These are phyloP conservation scores for Aquatica leii DNA, from an alignment of 2,888 invertebrate species.

Conservation along the genomic window DNA sequence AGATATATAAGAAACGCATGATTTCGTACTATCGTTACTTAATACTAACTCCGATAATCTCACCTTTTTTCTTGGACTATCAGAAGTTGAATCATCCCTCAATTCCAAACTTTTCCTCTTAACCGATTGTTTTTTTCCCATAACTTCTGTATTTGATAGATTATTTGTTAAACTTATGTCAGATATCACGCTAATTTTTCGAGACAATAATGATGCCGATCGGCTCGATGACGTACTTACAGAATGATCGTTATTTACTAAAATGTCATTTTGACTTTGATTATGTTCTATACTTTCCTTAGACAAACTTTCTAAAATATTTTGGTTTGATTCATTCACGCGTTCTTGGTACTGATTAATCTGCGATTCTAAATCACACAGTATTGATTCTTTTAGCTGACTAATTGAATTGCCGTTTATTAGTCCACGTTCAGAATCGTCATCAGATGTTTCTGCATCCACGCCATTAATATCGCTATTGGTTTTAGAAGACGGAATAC, in stretches of 20 bases:
- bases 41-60: too few species aligned
- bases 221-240: slow-evolving; percentile 10
- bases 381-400: background rate
- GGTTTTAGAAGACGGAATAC: slow-evolving; percentile 1
- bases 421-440: slow-evolving; percentile 38
- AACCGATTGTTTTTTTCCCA: too few species aligned
- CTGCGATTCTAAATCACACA: background rate
- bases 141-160: too few species aligned
- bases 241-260: background rate
- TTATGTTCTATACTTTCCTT: background rate
- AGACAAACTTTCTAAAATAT: background rate
- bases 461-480: background rate
- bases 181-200: slow-evolving; percentile 4
- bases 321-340: background rate
- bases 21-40: too few species aligned
- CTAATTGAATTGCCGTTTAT: slow-evolving; percentile 28
- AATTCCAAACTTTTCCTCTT: too few species aligned
- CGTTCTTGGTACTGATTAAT: background rate
- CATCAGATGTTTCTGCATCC: slow-evolving; percentile 33
- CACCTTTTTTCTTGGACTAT: too few species aligned
- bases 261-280: background rate
- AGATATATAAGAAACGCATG: too few species aligned
- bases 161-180: slow-evolving; percentile 20
- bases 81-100: too few species aligned
- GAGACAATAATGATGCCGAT: slow-evolving; percentile 14